Percentiles rank a stretch among this genome's conserved stretches.
These are phyloP conservation scores for Teleogryllus occipitalis DNA, from an alignment of 1,140 invertebrate genomes.

Conservation along the genomic window DNA sequence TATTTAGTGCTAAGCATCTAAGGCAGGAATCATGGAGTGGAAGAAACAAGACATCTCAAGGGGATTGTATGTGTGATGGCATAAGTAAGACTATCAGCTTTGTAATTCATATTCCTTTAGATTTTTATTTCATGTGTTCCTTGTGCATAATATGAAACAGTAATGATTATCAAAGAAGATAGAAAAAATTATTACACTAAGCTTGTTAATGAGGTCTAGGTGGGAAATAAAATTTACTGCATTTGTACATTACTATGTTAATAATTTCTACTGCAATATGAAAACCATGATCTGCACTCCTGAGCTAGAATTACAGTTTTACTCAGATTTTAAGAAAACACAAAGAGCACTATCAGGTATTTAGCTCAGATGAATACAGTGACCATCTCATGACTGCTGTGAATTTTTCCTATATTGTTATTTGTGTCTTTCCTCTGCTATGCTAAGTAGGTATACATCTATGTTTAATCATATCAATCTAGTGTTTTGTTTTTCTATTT, in stretches of 20 bases:
- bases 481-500: neutral
- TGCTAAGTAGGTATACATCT: neutral
- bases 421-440: neutral
- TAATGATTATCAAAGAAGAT: neutral
- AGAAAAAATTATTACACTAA: neutral
- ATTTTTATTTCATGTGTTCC: neutral
- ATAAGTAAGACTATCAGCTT: neutral
- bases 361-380: neutral
- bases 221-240: neutral
- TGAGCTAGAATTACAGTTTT: neutral
- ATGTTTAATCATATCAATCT: neutral
- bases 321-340: neutral
- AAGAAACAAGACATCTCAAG: neutral
- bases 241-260: neutral
- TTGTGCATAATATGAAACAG: neutral
- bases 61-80: neutral
- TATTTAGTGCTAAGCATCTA: neutral
- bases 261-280: neutral
- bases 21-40: neutral
- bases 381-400: neutral
- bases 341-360: neutral
- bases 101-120: slow-evolving; percentile 1
- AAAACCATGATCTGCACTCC: neutral
- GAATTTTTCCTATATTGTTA: neutral
- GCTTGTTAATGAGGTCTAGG: neutral